Conservation (phyloP, 2,113 vertebrate species). For the Megaptera novaeangliae region DNA sequence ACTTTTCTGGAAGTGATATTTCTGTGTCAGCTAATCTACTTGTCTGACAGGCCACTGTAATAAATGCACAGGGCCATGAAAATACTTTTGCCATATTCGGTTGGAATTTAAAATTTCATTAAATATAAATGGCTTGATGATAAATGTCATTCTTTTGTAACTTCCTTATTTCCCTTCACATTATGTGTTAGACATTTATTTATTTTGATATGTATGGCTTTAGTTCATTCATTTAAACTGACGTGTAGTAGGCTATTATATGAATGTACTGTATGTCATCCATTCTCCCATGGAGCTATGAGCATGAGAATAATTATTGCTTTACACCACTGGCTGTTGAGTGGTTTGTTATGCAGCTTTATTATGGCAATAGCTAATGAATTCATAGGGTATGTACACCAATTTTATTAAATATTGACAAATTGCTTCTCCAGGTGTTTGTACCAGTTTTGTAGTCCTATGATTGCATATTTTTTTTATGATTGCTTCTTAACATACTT, state of each 20-base stretch:
- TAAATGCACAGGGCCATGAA: not conserved
- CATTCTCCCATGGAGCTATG: not conserved
- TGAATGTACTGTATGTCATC: not conserved
- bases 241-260: not conserved
- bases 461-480: not conserved
- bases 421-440: not conserved
- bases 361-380: not conserved
- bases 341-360: not conserved
- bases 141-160: not conserved
- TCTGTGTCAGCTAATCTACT: not conserved
- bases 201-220: not conserved
- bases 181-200: not conserved
- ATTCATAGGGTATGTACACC: not conserved
- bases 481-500: not conserved
- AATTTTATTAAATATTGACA: not conserved
- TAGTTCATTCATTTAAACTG: not conserved
- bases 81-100: not conserved
- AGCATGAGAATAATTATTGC: not conserved
- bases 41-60: not conserved
- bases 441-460: not conserved
- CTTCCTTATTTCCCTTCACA: not conserved
- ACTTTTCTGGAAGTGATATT: not conserved
- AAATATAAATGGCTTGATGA: not conserved
- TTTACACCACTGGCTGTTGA: not conserved
- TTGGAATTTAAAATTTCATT: constrained; percentile 20